These are phyloP conservation scores for Passer montanus DNA, from an alignment of 2,113 vertebrate genomes.

Conservation along the genomic window DNA sequence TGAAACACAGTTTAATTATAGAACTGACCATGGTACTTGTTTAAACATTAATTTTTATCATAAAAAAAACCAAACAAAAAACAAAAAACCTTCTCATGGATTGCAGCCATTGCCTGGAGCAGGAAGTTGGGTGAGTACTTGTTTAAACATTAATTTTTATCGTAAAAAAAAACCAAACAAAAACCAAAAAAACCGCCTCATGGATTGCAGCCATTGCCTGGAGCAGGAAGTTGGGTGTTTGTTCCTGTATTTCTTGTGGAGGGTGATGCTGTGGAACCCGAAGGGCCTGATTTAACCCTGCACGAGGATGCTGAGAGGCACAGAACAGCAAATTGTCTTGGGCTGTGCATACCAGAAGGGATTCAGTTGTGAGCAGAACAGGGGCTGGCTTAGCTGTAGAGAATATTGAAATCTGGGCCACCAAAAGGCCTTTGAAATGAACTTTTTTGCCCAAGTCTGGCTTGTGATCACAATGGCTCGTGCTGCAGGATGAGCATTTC, in stretches of 20 bases:
- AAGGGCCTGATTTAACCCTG: neutral
- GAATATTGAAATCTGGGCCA: neutral
- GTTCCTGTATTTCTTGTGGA: neutral
- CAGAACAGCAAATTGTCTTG: neutral
- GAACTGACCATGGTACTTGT: neutral
- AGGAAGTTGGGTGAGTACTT: neutral
- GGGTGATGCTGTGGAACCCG: accelerated
- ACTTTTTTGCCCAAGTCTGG: conserved; percentile 22
- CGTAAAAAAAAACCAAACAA: no score
- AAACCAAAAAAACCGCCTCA: no score
- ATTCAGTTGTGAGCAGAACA: neutral
- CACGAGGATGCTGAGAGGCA: neutral
- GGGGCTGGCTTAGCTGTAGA: neutral
- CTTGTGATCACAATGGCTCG: conserved; percentile 33
- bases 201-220: neutral
- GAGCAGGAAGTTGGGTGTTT: neutral
- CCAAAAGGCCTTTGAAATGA: conserved; percentile 6
- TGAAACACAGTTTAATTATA: neutral
- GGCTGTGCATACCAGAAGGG: neutral
- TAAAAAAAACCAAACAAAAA: no score
- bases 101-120: neutral
- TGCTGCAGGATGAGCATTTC: conserved; percentile 41
- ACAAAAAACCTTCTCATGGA: neutral
- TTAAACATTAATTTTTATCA: neutral
- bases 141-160: neutral